These are phyloP conservation scores for Anisognathus igniventris DNA, from an alignment of 2,797 vertebrate genomes.

Conservation along the genomic window DNA sequence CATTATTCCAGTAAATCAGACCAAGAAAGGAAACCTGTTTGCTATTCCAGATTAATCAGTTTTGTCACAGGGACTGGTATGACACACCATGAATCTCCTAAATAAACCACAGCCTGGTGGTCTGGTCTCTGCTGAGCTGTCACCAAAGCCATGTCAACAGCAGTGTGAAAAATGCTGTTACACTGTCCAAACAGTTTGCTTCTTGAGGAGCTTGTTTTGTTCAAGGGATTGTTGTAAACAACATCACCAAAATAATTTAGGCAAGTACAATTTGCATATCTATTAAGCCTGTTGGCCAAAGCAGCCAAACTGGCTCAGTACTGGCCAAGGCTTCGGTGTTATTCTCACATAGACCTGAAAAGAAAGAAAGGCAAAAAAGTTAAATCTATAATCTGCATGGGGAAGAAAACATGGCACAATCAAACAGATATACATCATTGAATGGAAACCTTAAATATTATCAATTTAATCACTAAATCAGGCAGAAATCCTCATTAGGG, in stretches of 20 bases:
- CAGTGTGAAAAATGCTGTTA: not conserved
- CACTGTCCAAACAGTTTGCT: not conserved
- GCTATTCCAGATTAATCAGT: not conserved
- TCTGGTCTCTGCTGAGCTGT: not conserved
- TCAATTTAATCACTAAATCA: conserved; percentile 14
- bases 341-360: not conserved
- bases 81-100: not conserved
- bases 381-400: not conserved
- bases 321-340: not conserved
- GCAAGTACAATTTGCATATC: no score
- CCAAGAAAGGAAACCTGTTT: not conserved
- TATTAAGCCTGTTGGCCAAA: not conserved
- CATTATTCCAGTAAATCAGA: not conserved
- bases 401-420: not conserved
- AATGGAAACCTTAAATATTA: not conserved
- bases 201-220: not conserved
- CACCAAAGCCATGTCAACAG: not conserved
- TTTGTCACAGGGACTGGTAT: not conserved
- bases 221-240: not conserved
- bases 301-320: not conserved
- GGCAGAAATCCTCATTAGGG: not conserved
- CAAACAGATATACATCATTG: not conserved
- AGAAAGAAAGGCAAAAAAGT: not conserved
- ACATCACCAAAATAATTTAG: not conserved
- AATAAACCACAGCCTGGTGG: not conserved